phyloP scores from a whole-genome alignment of 2,113 vertebrate genomes.

The Gila orcuttii region DNA sequence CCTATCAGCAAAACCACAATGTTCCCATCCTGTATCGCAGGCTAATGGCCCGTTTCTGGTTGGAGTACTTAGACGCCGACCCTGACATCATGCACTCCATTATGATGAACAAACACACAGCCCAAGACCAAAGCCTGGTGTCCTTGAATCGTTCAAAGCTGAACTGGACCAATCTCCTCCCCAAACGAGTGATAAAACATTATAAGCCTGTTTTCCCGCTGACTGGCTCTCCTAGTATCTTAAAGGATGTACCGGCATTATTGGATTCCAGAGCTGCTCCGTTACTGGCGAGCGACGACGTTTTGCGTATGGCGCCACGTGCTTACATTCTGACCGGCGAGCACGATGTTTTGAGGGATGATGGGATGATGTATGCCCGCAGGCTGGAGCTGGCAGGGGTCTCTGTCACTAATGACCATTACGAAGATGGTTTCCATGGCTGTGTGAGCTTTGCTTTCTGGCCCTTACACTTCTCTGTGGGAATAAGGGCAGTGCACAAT shows the following conservation, averaged over 20 bases:
- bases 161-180: conserved; percentile 86
- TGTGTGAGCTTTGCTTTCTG: conserved; percentile 85
- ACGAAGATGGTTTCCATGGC: conserved; percentile 89
- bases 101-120: conserved; percentile 87
- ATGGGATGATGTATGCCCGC: conserved; percentile 88
- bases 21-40: conserved; percentile 76
- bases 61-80: conserved; percentile 85
- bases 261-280: conserved; percentile 84
- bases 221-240: conserved; percentile 69
- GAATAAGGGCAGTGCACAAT: conserved; percentile 76
- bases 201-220: conserved; percentile 75
- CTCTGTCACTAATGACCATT: conserved; percentile 83
- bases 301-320: conserved; percentile 80
- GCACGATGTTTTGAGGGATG: conserved; percentile 89
- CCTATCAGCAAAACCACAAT: conserved; percentile 83
- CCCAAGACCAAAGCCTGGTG: conserved; percentile 73
- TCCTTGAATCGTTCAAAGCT: conserved; percentile 72
- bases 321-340: conserved; percentile 91
- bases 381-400: conserved; percentile 85
- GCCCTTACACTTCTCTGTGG: conserved; percentile 84
- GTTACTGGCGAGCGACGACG: conserved; percentile 79
- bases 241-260: conserved; percentile 78
- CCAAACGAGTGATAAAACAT: conserved; percentile 74
- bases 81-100: conserved; percentile 73
- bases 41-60: conserved; percentile 86